Conservation (phyloP, 2,888 invertebrate species). For the Sericinus montela region DNA sequence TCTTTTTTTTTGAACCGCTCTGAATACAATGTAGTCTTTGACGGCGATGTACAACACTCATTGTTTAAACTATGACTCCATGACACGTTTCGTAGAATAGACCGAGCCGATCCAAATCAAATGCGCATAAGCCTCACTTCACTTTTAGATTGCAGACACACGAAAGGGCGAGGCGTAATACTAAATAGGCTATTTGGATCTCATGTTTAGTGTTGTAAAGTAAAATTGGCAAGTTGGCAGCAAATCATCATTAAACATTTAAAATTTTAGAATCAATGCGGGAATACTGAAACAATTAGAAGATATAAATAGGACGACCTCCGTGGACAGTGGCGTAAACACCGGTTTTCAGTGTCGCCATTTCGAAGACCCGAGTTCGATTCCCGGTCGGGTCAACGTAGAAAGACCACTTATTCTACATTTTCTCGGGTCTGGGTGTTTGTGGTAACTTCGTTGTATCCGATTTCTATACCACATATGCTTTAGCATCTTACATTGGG, state of each 20-base stretch:
- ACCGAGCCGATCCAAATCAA: constrained; percentile 70
- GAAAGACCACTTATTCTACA: too few species aligned
- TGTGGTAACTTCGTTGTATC: too few species aligned
- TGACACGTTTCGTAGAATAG: constrained; percentile 69
- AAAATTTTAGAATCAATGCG: constrained; percentile 18
- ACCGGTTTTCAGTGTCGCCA: too few species aligned
- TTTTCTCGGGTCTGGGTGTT: too few species aligned
- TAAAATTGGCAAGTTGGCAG: constrained; percentile 30
- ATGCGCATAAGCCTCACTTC: constrained; percentile 61
- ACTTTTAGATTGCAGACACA: constrained; percentile 59
- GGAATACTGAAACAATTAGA: not conserved
- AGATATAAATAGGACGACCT: not conserved
- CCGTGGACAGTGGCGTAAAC: too few species aligned
- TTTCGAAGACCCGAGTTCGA: too few species aligned
- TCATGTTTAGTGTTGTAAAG: constrained; percentile 37
- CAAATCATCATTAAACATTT: constrained; percentile 32
- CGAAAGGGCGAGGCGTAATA: constrained; percentile 42
- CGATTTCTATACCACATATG: too few species aligned
- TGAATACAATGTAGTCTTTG: constrained; percentile 5
- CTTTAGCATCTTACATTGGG: too few species aligned
- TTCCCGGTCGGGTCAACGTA: too few species aligned
- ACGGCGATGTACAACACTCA: constrained; percentile 48
- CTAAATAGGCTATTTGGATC: constrained; percentile 59
- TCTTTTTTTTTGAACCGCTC: too few species aligned
- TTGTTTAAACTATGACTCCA: constrained; percentile 68